These are phyloP conservation scores for Axea sp. DNA, from an alignment of 2,888 invertebrate species.

Conservation along the genomic window DNA sequence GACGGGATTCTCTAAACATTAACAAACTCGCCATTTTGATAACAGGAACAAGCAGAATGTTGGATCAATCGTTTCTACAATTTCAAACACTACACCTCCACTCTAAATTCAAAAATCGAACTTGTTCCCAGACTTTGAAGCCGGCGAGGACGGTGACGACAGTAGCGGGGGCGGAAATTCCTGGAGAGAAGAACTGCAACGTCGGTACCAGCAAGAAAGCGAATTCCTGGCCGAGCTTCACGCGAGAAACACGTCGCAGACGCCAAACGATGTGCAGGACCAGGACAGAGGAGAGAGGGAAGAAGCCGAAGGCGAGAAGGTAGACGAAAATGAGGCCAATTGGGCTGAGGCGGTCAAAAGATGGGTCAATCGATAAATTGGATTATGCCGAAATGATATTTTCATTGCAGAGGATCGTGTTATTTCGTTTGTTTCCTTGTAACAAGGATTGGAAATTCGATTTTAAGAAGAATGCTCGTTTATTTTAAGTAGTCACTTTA, in stretches of 20 bases:
- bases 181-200: constrained; percentile 82
- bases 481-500: constrained; percentile 28
- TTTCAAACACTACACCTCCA: neutral
- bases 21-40: constrained; percentile 34
- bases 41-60: constrained; percentile 19
- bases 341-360: constrained; percentile 85
- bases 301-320: constrained; percentile 80
- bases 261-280: constrained; percentile 71
- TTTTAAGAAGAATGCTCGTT: constrained; percentile 11
- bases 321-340: constrained; percentile 77
- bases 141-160: constrained; percentile 84
- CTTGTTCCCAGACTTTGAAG: constrained; percentile 84
- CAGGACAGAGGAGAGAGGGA: constrained; percentile 77
- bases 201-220: constrained; percentile 82
- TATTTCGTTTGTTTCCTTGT: neutral
- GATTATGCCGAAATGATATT: constrained; percentile 2
- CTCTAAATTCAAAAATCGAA: constrained; percentile 40
- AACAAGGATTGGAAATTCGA: neutral
- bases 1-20: constrained; percentile 32
- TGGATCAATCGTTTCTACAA: neutral
- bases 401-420: constrained; percentile 23
- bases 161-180: constrained; percentile 80
- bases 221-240: constrained; percentile 82
- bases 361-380: constrained; percentile 84
- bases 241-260: constrained; percentile 79